Evolutionary conservation across 2,797 vertebrate genomes (phyloP).

Genomic region (Micromesistius poutassou): DNA sequence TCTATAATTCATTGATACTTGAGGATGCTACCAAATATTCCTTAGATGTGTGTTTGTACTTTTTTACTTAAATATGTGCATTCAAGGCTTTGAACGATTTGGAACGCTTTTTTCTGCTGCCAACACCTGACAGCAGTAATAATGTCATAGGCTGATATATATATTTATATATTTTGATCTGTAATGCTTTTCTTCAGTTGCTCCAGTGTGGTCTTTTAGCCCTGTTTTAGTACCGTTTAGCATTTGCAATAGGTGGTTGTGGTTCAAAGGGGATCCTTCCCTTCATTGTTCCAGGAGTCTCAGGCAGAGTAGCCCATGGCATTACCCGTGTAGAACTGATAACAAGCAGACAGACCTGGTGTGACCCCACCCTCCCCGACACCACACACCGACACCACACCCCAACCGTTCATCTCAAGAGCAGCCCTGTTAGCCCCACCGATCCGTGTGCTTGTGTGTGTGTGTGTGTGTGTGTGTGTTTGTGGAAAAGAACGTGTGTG

Average conservation of each 20-base stretch:
- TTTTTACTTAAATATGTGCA: not conserved
- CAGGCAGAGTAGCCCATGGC: slow-evolving; percentile 25
- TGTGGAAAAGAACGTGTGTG: not conserved
- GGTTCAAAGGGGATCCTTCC: slow-evolving; percentile 11
- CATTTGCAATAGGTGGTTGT: not conserved
- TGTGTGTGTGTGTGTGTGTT: slow-evolving; percentile 29
- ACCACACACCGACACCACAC: slow-evolving; percentile 50
- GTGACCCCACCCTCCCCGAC: not conserved
- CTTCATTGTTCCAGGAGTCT: slow-evolving; percentile 23
- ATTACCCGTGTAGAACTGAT: slow-evolving; percentile 34
- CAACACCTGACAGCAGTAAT: not conserved
- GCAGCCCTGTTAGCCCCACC: slow-evolving; percentile 34
- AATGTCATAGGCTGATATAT: not conserved
- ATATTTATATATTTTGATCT: not conserved
- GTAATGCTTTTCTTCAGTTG: not conserved
- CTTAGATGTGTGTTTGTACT: not conserved
- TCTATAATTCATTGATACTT: not conserved
- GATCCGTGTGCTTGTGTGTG: slow-evolving; percentile 52
- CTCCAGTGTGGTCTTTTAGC: not conserved
- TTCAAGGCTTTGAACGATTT: not conserved
- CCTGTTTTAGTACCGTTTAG: not conserved
- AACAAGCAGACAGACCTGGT: slow-evolving; percentile 28
- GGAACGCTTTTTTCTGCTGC: not conserved
- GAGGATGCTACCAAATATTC: not conserved
- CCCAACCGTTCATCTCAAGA: slow-evolving; percentile 53